Evolutionary conservation across 1,140 invertebrate genomes (phyloP).

Genomic region (Arion vulgaris): DNA sequence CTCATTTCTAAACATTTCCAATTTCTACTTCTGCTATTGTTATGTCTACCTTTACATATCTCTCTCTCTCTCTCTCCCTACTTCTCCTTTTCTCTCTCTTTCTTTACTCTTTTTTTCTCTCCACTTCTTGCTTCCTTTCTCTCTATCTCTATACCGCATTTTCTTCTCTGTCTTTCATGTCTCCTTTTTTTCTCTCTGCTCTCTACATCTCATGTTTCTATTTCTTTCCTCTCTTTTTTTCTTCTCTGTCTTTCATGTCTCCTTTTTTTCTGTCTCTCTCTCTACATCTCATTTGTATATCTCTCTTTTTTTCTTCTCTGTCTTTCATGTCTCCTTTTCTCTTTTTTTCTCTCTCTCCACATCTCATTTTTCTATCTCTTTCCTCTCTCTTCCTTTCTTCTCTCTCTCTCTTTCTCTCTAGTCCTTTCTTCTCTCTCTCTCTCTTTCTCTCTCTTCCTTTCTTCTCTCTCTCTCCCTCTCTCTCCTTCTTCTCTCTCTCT

Average conservation of each 20-base stretch:
- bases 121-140: too few relatives aligned
- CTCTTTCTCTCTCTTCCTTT: conserved; percentile 1
- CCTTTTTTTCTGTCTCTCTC: background rate
- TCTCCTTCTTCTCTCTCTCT: background rate
- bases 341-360: conserved; percentile 9
- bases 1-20: too few relatives aligned
- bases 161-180: too few relatives aligned
- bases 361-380: background rate
- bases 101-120: too few relatives aligned
- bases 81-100: background rate
- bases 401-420: background rate
- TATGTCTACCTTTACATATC: too few relatives aligned
- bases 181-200: background rate
- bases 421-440: background rate
- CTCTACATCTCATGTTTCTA: too few relatives aligned
- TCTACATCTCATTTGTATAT: background rate
- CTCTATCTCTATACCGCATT: too few relatives aligned
- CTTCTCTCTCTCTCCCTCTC: background rate
- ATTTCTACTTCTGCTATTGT: too few relatives aligned
- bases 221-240: background rate
- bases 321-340: background rate
- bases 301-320: background rate
- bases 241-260: background rate
- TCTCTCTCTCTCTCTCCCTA: background rate
- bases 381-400: conserved; percentile 4